These are phyloP conservation scores for Ptychadena robeensis DNA, from an alignment of 2,797 vertebrate species.

Conservation along the genomic window DNA sequence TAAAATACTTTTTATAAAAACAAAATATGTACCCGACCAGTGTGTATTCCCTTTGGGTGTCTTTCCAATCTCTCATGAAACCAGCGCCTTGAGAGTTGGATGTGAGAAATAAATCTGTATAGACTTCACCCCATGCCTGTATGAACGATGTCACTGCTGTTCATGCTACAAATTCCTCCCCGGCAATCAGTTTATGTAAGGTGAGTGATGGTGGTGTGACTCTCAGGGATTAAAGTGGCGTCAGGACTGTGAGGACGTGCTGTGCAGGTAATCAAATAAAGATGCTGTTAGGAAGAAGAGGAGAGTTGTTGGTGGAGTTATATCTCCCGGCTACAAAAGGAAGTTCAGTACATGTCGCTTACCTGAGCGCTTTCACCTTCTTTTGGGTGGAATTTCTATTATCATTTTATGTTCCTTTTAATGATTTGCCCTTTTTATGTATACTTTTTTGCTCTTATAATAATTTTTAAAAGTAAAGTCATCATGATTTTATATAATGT, in stretches of 20 bases:
- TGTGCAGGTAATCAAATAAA: neutral
- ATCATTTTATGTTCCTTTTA: neutral
- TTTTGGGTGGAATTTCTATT: too few species aligned
- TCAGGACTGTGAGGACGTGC: neutral
- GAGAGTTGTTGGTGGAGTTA: too few species aligned
- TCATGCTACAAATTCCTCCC: neutral
- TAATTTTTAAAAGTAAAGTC: too few species aligned
- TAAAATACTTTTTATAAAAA: too few species aligned
- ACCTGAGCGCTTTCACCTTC: too few species aligned
- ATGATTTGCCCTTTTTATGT: neutral
- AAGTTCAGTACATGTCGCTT: neutral
- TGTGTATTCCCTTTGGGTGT: too few species aligned
- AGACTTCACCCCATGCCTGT: neutral
- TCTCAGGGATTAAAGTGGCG: conserved; percentile 6
- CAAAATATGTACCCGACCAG: neutral
- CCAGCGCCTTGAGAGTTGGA: neutral
- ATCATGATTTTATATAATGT: too few species aligned
- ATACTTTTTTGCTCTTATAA: neutral
- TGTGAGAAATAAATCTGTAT: neutral
- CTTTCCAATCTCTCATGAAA: neutral
- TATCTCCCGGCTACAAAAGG: conserved; percentile 5
- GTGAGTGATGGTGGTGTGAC: neutral
- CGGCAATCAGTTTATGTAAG: conserved; percentile 9
- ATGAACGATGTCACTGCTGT: neutral
- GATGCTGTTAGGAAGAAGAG: neutral